phyloP scores from a whole-genome alignment of 1,140 invertebrate genomes.

The Euborellia annulipes region DNA sequence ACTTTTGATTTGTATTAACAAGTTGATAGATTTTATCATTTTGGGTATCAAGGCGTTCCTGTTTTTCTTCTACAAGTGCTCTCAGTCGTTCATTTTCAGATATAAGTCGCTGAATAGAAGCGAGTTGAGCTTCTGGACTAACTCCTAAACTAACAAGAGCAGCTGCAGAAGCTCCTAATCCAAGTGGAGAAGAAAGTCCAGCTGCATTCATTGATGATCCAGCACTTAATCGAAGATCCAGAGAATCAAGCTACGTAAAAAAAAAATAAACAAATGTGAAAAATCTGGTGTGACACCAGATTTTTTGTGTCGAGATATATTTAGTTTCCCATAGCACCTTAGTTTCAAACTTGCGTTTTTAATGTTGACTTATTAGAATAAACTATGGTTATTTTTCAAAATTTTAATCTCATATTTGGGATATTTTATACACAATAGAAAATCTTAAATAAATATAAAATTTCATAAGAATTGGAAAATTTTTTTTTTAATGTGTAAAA shows the following conservation, averaged over 20 bases:
- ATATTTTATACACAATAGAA: no score
- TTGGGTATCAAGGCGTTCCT: slow-evolving; percentile 4
- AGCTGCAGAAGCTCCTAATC: not conserved
- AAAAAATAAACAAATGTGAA: not conserved
- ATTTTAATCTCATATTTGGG: no score
- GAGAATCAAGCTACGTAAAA: not conserved
- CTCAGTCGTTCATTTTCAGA: slow-evolving; percentile 8
- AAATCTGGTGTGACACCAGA: no score
- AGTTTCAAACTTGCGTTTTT: no score
- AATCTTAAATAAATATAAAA: no score
- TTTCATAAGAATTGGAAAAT: no score
- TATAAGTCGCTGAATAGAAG: slow-evolving; percentile 8
- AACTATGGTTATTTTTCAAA: no score
- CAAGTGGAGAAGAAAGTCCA: not conserved
- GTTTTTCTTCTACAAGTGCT: slow-evolving; percentile 4
- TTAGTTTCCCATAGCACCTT: no score
- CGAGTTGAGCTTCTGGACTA: slow-evolving; percentile 2
- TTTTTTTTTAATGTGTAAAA: no score
- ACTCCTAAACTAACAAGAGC: not conserved
- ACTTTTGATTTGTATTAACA: slow-evolving; percentile 6
- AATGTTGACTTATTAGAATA: no score
- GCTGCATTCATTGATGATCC: not conserved
- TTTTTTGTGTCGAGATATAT: no score
- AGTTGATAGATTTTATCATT: slow-evolving; percentile 10
- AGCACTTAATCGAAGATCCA: not conserved